phyloP scores from a whole-genome alignment of 2,888 invertebrate species.

The Eupithecia subfuscata region DNA sequence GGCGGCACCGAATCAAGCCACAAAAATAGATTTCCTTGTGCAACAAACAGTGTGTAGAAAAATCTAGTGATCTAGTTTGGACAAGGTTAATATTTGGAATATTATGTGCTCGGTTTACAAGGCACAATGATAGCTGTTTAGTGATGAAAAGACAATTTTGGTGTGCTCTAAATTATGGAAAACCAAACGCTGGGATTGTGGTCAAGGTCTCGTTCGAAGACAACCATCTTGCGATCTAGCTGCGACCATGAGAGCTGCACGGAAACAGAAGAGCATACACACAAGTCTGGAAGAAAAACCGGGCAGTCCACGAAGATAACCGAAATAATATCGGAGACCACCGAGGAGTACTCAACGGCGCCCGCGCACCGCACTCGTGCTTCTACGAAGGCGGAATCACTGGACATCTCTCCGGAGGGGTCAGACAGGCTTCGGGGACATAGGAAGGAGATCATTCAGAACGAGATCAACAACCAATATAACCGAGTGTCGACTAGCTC shows the following conservation, averaged over 20 bases:
- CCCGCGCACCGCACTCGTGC: slow-evolving; percentile 67
- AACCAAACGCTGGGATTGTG: slow-evolving; percentile 82
- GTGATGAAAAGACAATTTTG: slow-evolving; percentile 28
- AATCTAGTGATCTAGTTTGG: slow-evolving; percentile 45
- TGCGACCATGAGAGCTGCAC: slow-evolving; percentile 84
- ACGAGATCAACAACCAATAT: slow-evolving; percentile 79
- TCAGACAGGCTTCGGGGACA: slow-evolving; percentile 65
- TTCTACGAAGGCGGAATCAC: slow-evolving; percentile 67
- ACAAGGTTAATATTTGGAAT: slow-evolving; percentile 53
- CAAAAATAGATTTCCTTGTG: slow-evolving; percentile 80
- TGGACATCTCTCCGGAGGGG: slow-evolving; percentile 85
- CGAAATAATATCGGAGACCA: slow-evolving; percentile 57
- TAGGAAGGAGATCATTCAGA: slow-evolving; percentile 74
- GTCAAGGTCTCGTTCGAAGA: slow-evolving; percentile 88
- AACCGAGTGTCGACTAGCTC: slow-evolving; percentile 71
- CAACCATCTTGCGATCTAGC: slow-evolving; percentile 85
- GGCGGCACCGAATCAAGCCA: slow-evolving; percentile 79
- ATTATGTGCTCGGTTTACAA: slow-evolving; percentile 30
- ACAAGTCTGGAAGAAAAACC: slow-evolving; percentile 81
- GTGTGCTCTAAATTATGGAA: slow-evolving; percentile 64
- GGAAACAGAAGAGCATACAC: slow-evolving; percentile 80
- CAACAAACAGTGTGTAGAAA: slow-evolving; percentile 58
- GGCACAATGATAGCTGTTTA: slow-evolving; percentile 56
- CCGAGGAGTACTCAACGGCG: slow-evolving; percentile 55
- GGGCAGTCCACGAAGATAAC: slow-evolving; percentile 53